Evolutionary conservation across 1,140 invertebrate genomes (phyloP).

Genomic region (Zophobas atratus): DNA sequence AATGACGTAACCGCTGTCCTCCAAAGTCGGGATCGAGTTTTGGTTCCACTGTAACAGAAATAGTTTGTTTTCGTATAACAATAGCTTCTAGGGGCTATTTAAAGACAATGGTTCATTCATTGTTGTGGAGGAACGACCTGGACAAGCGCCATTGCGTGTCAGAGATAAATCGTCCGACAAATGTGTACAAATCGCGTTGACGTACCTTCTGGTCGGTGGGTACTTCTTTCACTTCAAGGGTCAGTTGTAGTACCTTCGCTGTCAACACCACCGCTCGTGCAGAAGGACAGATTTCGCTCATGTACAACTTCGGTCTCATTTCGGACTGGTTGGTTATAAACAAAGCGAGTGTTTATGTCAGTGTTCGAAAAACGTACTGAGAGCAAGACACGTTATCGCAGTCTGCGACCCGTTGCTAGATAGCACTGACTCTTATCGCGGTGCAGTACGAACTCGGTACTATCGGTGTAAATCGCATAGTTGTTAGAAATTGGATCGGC

Average conservation of each 20-base stretch:
- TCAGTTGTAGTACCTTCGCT: slow-evolving; percentile 29
- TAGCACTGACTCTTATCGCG: slow-evolving; percentile 2
- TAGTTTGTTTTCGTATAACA: slow-evolving; percentile 1
- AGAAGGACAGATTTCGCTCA: slow-evolving; percentile 43
- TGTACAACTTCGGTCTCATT: slow-evolving; percentile 37
- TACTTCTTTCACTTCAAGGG: slow-evolving; percentile 34
- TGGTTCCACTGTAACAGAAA: slow-evolving; percentile 71
- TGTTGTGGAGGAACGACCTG: slow-evolving; percentile 37
- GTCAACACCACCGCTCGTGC: slow-evolving; percentile 31
- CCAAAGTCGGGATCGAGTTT: slow-evolving; percentile 79
- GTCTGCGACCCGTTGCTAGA: slow-evolving; percentile 20
- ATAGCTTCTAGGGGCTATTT: slow-evolving; percentile 36
- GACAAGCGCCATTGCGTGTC: slow-evolving; percentile 17
- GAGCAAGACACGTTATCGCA: not conserved
- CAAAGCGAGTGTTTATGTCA: slow-evolving; percentile 5
- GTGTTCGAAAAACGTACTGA: not conserved
- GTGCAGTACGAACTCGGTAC: too few relatives aligned
- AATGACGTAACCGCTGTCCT: slow-evolving; percentile 73
- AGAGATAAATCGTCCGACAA: not conserved
- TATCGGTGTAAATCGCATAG: too few relatives aligned
- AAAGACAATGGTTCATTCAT: slow-evolving; percentile 45
- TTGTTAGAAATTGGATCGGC: not conserved
- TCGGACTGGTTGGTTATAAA: slow-evolving; percentile 16
- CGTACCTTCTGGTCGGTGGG: not conserved
- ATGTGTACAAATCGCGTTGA: not conserved